A percentile compares a stretch with the other conserved stretches of the same genome.
phyloP scores from a whole-genome alignment of 2,888 invertebrate genomes.

The Epinotia brunnichana region DNA sequence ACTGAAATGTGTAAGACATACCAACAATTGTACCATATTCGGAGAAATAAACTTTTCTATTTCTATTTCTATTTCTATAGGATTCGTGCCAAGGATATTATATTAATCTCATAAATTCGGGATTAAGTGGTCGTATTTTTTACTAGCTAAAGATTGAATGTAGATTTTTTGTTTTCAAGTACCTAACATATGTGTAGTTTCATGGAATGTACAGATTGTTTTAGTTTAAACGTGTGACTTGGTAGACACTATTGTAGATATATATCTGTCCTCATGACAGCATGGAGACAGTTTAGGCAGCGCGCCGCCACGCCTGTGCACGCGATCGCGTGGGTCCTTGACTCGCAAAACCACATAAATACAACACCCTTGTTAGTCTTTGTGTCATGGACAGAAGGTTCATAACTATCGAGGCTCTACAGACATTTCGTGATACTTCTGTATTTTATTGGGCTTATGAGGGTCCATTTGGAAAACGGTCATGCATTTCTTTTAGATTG shows the following conservation, averaged over 20 bases:
- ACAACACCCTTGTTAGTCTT: neutral
- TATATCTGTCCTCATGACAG: neutral
- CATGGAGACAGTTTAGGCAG: slow-evolving; percentile 18
- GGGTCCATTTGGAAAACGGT: slow-evolving; percentile 17
- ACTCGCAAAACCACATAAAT: slow-evolving; percentile 1
- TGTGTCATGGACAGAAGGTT: neutral
- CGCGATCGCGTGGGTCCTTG: slow-evolving; percentile 41
- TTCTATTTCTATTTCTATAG: too few relatives aligned
- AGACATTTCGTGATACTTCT: neutral
- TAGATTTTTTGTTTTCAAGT: too few relatives aligned
- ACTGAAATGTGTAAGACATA: too few relatives aligned
- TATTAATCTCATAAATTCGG: too few relatives aligned
- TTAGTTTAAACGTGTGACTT: neutral
- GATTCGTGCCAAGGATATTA: too few relatives aligned
- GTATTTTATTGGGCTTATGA: slow-evolving; percentile 30
- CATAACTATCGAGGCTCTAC: neutral
- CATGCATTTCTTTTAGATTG: slow-evolving; percentile 21
- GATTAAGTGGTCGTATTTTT: too few relatives aligned
- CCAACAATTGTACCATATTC: too few relatives aligned
- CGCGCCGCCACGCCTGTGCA: slow-evolving; percentile 19
- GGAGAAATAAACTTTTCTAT: too few relatives aligned
- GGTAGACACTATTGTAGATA: slow-evolving; percentile 1
- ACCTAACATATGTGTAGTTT: too few relatives aligned
- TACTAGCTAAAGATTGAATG: too few relatives aligned
- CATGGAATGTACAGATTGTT: too few relatives aligned